Evolutionary conservation across 2,797 vertebrate species (phyloP), one percentile per base, ranked within the genome.

Genomic region (Uromys caudimaculatus): DNA sequence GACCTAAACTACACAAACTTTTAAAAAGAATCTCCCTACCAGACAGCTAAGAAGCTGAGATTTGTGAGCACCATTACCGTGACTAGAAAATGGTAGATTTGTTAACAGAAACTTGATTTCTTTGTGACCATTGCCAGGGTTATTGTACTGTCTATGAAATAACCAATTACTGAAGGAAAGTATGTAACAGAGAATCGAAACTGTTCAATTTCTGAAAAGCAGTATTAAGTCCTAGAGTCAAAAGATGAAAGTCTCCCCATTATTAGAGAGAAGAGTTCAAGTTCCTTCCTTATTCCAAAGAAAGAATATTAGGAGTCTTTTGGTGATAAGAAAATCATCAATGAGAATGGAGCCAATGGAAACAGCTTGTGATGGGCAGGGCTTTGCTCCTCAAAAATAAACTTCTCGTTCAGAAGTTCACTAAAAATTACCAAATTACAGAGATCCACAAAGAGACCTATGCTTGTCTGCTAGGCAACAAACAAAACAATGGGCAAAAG

Each of bases 361-460:
- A 8, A n/a, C 3, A 87, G n/a, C 35, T 64, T 77, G 67, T 52
- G 38, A 60, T n/a, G 27, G 47, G 7, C 23, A 67, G 62, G 56
- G 29, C 27, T 81, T 44, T 69, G 14, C 50, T 94, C 92, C 89
- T 73, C 32, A 81, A 23, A 96, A 95, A 87, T 58, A 92, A 87
- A 87, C 86, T 11, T 89, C n/a, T 27, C 47, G n/a, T 21, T 78
- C 27, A 52, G 29, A 95, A 75, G 17, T 71, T 79, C 54, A 87
- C 58, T 83, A 84, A 41, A 94, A 87, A 85, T 69, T 52, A 23
- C 35, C 69, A 52, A 87, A 89, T 41, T 12, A n/a, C 8, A 90
- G 35, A 86, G 77, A 93, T 12, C 3, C 14, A 69, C 17, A 27
- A 1, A 78, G 35, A 92, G 89, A 95, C 6, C 0, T 6, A 78